Base-by-base conservation (phyloP, 2,888 invertebrate genomes). In the Melieria crassipennis region DNA sequence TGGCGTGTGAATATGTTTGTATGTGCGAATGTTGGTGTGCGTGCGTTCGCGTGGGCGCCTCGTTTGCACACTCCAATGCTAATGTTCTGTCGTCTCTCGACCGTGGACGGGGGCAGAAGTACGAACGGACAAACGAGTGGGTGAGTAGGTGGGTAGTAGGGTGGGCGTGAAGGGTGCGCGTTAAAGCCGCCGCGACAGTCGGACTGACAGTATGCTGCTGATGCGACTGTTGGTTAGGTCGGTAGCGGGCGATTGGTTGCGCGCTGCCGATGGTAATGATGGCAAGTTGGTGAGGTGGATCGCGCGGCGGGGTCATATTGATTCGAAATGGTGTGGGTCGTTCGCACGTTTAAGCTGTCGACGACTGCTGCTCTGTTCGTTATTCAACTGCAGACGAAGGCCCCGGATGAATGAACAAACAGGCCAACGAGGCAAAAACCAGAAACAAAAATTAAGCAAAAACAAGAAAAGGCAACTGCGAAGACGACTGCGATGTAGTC, bases 61-160 rank as follows among this genome's bases (percentile, higher is more conserved):
- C 81, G 80, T 79, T 81, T 81, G 81, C 81, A 79, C 79, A 81
- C 81, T 81, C 80, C 81, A 81, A 80, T 81, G 81, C 81, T 82
- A 82, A 82, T 81, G 82, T 80, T 80, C 78, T 70, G 70, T 45
- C 66, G 65, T 58, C 52, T 64, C 65, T 58, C 50, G 64, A 66
- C 58, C 60, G 66, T 43, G 57, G 60, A 61, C 60, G 55, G 16
- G 57, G 42, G n/a, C 30, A 52, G 47, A 47, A 42, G 65, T 48
- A 64, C 47, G 48, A 43, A 50, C 42, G 58, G 16, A 30, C 42
- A 30, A 7, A 42, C 30, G 58, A 30, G 16, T 58, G 57, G 63
- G 63, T 64, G 69, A 56, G 45, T 69, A 64, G 65, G 66, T 63
- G 55, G 56, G 13, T 52, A 42, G 46, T 69, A 60, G n/a, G 16